These are phyloP conservation scores for Akabosia matsudoensis DNA, from an alignment of 1,140 invertebrate genomes.

Conservation along the genomic window DNA sequence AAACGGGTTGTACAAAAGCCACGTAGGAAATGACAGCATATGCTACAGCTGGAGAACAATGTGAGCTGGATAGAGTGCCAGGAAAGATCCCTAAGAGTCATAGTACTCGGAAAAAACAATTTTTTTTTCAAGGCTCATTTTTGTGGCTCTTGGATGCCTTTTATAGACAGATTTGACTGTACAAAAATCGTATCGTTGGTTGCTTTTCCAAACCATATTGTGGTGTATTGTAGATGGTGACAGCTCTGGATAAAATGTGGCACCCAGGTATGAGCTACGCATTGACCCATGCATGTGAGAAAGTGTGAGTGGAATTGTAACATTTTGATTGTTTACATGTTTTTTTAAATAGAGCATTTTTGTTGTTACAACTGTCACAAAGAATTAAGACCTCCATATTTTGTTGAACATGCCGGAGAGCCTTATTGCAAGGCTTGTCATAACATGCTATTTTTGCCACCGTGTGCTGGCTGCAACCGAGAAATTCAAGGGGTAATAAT, in stretches of 20 bases:
- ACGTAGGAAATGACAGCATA: too few relatives aligned
- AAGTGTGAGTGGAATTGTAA: neutral
- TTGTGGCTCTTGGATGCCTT: too few relatives aligned
- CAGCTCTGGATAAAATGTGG: slow-evolving; percentile 44
- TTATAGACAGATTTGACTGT: too few relatives aligned
- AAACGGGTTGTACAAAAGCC: too few relatives aligned
- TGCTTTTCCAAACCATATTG: neutral
- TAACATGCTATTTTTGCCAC: slow-evolving; percentile 41
- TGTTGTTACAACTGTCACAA: slow-evolving; percentile 96
- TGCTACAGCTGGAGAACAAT: too few relatives aligned
- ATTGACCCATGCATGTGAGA: neutral
- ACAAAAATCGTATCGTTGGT: too few relatives aligned
- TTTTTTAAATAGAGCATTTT: slow-evolving; percentile 90
- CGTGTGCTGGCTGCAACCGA: slow-evolving; percentile 38
- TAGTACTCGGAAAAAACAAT: too few relatives aligned
- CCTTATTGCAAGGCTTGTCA: slow-evolving; percentile 74
- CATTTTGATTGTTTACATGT: neutral
- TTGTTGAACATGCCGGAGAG: slow-evolving; percentile 88
- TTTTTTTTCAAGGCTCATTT: too few relatives aligned
- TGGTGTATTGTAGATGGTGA: neutral
- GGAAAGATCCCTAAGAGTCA: too few relatives aligned
- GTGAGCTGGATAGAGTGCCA: too few relatives aligned
- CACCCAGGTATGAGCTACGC: slow-evolving; percentile 20
- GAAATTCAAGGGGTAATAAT: slow-evolving; percentile 33
- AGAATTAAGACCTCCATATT: slow-evolving; percentile 94